Conservation (phyloP, 2,113 vertebrate genomes). For the Pandion haliaetus region DNA sequence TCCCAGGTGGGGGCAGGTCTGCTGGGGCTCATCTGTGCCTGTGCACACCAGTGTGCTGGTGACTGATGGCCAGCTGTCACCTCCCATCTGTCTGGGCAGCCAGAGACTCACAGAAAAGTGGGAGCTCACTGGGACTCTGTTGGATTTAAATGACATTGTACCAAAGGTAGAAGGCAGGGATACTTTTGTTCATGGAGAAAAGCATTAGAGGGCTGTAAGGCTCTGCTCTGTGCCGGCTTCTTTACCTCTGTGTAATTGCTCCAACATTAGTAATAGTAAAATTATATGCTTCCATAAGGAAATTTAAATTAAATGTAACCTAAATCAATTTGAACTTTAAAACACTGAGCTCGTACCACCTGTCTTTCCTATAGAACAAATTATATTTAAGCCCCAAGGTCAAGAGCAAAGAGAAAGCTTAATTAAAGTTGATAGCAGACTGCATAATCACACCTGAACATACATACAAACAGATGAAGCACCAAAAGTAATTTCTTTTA, state of each 20-base stretch:
- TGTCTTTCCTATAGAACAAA: not conserved
- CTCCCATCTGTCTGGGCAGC: not conserved
- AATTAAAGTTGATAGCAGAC: constrained; percentile 40
- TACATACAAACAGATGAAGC: constrained; percentile 14
- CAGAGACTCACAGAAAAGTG: not conserved
- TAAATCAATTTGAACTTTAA: constrained; percentile 32
- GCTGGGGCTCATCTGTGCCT: not conserved
- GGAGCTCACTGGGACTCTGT: not conserved
- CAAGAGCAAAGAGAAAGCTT: constrained; percentile 18
- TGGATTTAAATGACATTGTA: not conserved
- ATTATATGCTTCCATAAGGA: constrained; percentile 23
- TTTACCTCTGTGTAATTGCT: constrained; percentile 11
- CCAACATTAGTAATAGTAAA: not conserved
- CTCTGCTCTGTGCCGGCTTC: not conserved
- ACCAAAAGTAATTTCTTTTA: constrained; percentile 2
- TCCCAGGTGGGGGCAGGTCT: not conserved
- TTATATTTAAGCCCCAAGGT: constrained; percentile 12
- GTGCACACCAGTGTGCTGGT: not conserved
- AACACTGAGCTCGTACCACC: not conserved
- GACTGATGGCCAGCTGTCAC: not conserved
- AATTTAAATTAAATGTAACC: not conserved
- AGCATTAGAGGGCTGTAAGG: not conserved
- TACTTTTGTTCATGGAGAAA: not conserved
- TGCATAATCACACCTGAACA: constrained; percentile 27
- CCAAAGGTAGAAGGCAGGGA: not conserved